Conservation (phyloP, 2,113 vertebrate genomes). For the Melospiza melodia region DNA sequence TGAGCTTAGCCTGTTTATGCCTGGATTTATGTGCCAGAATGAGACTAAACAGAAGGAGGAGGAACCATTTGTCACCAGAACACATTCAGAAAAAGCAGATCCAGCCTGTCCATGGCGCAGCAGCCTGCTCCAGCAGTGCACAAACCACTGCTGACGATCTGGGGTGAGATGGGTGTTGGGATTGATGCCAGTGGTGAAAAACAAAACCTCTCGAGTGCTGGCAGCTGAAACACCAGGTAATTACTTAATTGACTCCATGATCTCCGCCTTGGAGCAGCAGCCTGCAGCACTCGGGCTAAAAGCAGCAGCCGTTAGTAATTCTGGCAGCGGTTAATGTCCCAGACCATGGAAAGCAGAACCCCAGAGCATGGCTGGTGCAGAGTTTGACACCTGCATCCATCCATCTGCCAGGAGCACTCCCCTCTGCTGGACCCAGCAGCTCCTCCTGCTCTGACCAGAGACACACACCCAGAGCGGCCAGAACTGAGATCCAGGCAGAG, state of each 20-base stretch:
- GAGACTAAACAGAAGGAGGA: background rate
- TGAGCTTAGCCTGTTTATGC: background rate
- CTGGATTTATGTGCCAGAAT: background rate
- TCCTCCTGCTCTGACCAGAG: background rate
- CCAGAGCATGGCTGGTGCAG: background rate
- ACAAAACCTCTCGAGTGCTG: background rate
- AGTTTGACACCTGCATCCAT: background rate
- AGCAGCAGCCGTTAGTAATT: conserved; percentile 1
- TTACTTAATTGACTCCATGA: conserved; percentile 9
- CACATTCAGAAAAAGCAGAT: background rate
- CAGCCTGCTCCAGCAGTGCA: background rate
- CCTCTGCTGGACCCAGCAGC: too few species aligned
- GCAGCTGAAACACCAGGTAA: background rate
- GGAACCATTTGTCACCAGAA: background rate
- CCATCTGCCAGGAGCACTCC: background rate
- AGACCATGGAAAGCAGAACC: background rate
- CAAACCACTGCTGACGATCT: background rate
- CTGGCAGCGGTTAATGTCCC: background rate
- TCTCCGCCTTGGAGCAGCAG: background rate
- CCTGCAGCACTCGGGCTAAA: conserved; percentile 6
- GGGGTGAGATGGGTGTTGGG: background rate
- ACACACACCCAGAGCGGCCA: background rate
- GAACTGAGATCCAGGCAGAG: background rate
- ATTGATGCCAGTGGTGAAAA: background rate
- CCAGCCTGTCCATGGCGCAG: rapidly evolving